phyloP scores from a whole-genome alignment of 1,140 invertebrate species.

The Geopemphigus sp. region DNA sequence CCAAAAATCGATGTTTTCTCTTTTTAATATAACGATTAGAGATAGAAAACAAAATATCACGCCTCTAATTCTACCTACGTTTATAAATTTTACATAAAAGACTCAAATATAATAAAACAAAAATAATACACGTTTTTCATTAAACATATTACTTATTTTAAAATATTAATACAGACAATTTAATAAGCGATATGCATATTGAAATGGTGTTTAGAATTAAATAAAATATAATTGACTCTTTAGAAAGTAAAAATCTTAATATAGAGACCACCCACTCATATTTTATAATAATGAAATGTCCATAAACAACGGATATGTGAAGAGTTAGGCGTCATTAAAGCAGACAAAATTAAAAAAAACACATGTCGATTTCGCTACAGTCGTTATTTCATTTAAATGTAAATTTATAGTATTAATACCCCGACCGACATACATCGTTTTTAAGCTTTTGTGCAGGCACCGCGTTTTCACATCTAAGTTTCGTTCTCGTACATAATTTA shows the following conservation, averaged over 20 bases:
- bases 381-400: background rate
- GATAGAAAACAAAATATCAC: background rate
- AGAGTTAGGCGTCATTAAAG: background rate
- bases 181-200: background rate
- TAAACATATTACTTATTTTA: background rate
- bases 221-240: background rate
- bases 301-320: background rate
- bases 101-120: background rate
- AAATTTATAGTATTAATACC: background rate
- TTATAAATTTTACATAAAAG: background rate
- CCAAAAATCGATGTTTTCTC: background rate
- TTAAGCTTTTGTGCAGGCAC: background rate
- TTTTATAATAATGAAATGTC: slow-evolving; percentile 6
- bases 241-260: slow-evolving; percentile 1
- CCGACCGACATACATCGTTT: background rate
- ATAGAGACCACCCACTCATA: background rate
- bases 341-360: slow-evolving; percentile 16
- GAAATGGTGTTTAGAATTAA: background rate
- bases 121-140: background rate
- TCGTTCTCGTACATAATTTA: too few relatives aligned
- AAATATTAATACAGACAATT: background rate
- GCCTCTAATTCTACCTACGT: too few relatives aligned
- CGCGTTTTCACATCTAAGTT: background rate
- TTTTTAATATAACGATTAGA: too few relatives aligned
- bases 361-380: background rate